Base-by-base conservation (phyloP, 2,888 invertebrate species). In the Epiblema foenella region DNA sequence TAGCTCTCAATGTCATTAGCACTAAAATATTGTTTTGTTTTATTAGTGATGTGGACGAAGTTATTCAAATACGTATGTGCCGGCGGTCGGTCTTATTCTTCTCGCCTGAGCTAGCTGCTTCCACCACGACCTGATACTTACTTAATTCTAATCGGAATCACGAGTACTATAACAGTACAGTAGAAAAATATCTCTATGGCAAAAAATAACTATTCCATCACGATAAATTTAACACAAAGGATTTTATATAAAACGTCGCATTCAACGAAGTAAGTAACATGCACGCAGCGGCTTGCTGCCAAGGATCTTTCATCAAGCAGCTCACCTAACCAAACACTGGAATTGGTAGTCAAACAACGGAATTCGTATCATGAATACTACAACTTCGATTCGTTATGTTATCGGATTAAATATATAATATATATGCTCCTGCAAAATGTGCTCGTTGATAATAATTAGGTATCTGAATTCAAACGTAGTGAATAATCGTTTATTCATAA, bases 21-120 rank as follows among this genome's bases (percentile, higher is more conserved):
- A 33, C 63, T 65, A 64, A 69, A 70, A 51, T 60, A 60, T 63
- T n/a, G 9, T 18, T 63, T 46, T 15, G 42, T 62, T 42, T 24
- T 49, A 42, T 52, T 20, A 24, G 49, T 63, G 37, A 63, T 20
- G 51, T 63, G 2, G 37, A 52, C 10, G 15, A 8, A 52, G 18
- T 12, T 15, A 56, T 24, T n/a, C 12, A 20, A 20, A 63, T 18
- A 51, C 17, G 7, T 33, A 12, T 33, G 7, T 12, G 33, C 20
- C 1, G 15, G 37, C 12, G 49, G 51, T 52, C 37, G 51, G 63
- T 63, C 20, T 46, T 24, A 42, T 20, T 42, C 20, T 63, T 63
- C n/a, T 46, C 46, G n/a, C 46, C 46, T 46, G n/a, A 46, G n/a
- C n/a, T 46, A n/a, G 46, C 46, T 1, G n/a, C n/a, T 46, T n/a